Evolutionary conservation across 2,797 vertebrate genomes (phyloP), one percentile per base, ranked within the genome.

Genomic region (Falco rusticolus): DNA sequence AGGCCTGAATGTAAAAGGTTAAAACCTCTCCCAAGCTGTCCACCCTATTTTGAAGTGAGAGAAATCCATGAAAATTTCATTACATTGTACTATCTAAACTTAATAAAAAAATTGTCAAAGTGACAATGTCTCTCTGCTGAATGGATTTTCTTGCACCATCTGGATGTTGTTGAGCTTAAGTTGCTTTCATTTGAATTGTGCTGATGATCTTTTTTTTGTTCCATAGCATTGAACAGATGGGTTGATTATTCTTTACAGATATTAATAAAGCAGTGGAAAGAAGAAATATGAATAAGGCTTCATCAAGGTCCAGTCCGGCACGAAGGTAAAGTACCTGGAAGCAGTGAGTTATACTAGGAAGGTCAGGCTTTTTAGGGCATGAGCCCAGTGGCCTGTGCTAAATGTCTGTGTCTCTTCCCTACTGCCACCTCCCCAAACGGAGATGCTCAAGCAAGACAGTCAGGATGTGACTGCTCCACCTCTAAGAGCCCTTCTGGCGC

Each of bases 201-300:
- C 97, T 98, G 98, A 98, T 94, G 95, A 97, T 98, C 90, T 98
- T 97, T 95, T 97, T 98, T 97, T 98, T 98, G 96, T 98, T 98
- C 97, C 97, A 47, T 98, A 98, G 98, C 97, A 98, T 99, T 99
- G 99, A 99, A 99, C 98, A 99, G 99, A 99, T 99, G 99, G 99
- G 99, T 99, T 99, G 99, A 99, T 99, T 98, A 98, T 99, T 99
- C 99, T 99, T 99, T 99, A 99, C 99, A 99, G 99, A 99, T 99
- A 99, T 99, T 99, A 99, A 99, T 99, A 99, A 99, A 99, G 99
- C 99, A 98, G 98, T 98, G 98, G 99, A 99, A 98, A 99, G 99
- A 99, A 99, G 99, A 98, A 98, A 98, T 98, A 98, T 98, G 98
- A 98, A 98, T 99, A 99, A 99, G 99, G 98, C 98, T 99, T 98